Evolutionary conservation across 1,140 invertebrate species (phyloP), one percentile per base, ranked within the genome.

Genomic region (Cherax quadricarinatus): DNA sequence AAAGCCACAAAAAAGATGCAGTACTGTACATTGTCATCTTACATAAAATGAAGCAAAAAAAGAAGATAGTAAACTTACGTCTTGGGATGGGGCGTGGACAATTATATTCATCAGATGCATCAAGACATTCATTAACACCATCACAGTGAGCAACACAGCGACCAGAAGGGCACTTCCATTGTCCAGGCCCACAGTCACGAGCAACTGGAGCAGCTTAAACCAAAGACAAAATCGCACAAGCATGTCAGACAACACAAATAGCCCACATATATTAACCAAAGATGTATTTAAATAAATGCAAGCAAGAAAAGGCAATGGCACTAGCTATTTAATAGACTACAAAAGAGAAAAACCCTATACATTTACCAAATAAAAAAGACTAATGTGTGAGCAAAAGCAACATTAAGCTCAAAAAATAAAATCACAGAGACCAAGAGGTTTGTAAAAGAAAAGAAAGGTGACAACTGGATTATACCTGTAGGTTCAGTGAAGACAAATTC

Each of bases 81-180:
- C 3, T 30, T 75, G 1, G 14, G 21, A 2, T 41, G 30, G 30
- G 0, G 30, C 30, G 30, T 41, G 66, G 24, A 62, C 82, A 84
- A 14, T 24, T 18, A 62, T 49, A 14, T n/a, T 84, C 82, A 84
- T 84, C 82, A 24, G 82, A 84, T 6, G 53, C 82, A 30, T 84
- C 82, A 53, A 84, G 53, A 24, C 82, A 84, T 84, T 84, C 82
- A 60, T 24, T 84, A 4, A 16, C 12, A 10, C 82, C 82, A 60
- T 84, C 82, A 60, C 82, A 84, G 53, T 16, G 82, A 5, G 4
- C 24, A 30, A 84, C 82, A 84, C 82, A 84, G 3, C 82, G 82
- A 16, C 82, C 82, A 84, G 51, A 57, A 4, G 53, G 82, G 30
- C 82, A 84, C 24, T 84, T 49, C 10, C 14, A 62, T n/a, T 30